These are phyloP conservation scores for Cinara cedri DNA, from an alignment of 2,888 invertebrate species.

Conservation along the genomic window DNA sequence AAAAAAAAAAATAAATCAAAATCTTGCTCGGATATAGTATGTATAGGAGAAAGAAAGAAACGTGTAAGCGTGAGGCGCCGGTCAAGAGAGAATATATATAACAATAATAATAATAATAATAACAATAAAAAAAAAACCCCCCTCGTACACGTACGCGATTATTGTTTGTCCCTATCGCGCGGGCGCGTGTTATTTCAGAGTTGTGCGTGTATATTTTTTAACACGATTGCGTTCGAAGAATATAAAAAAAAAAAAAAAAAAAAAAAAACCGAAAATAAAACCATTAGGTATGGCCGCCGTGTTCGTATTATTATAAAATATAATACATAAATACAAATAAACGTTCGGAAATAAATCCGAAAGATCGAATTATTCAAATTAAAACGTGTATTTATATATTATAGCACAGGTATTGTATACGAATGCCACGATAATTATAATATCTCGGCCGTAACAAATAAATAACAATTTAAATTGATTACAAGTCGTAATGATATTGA, in stretches of 20 bases:
- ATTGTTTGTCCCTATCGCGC: conserved; percentile 15
- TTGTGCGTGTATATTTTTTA: conserved; percentile 15
- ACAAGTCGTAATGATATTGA: too few relatives aligned
- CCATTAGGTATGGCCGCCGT: not conserved
- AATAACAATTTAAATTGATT: not conserved
- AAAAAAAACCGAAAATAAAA: not conserved
- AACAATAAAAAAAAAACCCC: conserved; percentile 18
- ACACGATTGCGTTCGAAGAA: not conserved
- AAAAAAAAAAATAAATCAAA: conserved; percentile 5
- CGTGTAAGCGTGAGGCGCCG: too few relatives aligned
- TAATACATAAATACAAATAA: not conserved
- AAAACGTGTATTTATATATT: not conserved
- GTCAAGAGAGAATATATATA: conserved; percentile 23
- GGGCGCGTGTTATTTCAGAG: conserved; percentile 14
- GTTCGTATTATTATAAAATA: too few relatives aligned
- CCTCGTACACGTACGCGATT: not conserved
- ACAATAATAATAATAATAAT: too few relatives aligned
- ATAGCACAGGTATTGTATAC: too few relatives aligned
- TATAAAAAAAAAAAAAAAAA: not conserved
- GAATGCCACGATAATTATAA: too few relatives aligned
- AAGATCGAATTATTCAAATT: not conserved
- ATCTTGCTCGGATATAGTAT: not conserved
- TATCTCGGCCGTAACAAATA: too few relatives aligned
- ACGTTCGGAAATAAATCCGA: too few relatives aligned
- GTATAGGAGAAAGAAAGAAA: not conserved